These are phyloP conservation scores for Odobenus rosmarus DNA, from an alignment of 2,113 vertebrate species.

Conservation along the genomic window DNA sequence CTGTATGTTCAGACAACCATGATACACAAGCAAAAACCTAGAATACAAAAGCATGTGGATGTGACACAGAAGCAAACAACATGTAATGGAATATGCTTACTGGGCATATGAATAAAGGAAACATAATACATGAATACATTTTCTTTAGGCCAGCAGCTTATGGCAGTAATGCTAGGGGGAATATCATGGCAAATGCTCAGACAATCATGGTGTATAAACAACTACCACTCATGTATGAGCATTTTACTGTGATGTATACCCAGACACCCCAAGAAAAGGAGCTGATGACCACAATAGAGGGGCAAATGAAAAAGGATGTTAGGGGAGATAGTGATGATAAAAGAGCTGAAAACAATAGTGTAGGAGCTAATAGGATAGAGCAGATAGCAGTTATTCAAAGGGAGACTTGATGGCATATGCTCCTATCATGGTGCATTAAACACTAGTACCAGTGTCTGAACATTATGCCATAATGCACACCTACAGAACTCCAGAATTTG, in stretches of 20 bases:
- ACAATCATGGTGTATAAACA: not conserved
- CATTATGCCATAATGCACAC: not conserved
- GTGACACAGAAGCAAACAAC: not conserved
- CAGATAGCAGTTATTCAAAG: not conserved
- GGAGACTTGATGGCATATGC: not conserved
- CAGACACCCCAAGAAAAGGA: constrained; percentile 39
- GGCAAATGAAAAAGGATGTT: not conserved
- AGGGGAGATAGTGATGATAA: not conserved
- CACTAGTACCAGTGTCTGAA: not conserved
- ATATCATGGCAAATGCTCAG: constrained; percentile 24
- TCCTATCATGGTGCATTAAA: not conserved
- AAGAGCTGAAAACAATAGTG: not conserved
- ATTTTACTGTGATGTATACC: not conserved
- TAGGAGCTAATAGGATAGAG: not conserved
- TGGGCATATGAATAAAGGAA: not conserved
- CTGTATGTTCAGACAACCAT: constrained; percentile 68
- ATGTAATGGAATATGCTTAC: not conserved
- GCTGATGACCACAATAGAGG: not conserved
- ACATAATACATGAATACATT: not conserved
- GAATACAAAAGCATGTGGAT: not conserved
- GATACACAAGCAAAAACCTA: constrained; percentile 68
- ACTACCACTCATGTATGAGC: constrained; percentile 22
- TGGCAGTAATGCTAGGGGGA: not conserved
- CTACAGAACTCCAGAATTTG: not conserved
- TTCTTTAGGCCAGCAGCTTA: not conserved